Conservation (phyloP, 2,113 vertebrate species). For the Puffinus mauretanicus region DNA sequence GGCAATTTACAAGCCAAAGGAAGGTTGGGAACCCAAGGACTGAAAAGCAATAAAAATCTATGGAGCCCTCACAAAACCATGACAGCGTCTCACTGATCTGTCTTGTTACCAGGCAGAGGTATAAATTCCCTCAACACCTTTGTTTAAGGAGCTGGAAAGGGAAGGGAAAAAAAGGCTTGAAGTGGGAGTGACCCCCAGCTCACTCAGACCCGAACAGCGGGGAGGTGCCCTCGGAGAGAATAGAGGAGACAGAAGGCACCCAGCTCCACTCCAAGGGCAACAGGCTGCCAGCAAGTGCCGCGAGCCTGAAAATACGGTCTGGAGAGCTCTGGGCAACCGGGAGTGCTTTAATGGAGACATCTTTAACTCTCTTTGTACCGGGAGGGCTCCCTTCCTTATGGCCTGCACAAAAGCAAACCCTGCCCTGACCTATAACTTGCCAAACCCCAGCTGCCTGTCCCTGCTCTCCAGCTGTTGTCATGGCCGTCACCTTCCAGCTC, state of each 20-base stretch:
- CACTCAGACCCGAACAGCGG: neutral
- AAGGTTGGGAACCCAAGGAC: slow-evolving; percentile 71
- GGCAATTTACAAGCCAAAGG: slow-evolving; percentile 70
- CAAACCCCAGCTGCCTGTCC: neutral
- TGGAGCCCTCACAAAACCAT: slow-evolving; percentile 46
- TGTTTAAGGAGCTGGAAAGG: slow-evolving; percentile 66
- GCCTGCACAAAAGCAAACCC: neutral
- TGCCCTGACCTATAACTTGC: neutral
- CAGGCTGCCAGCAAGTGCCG: neutral
- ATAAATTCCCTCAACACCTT: slow-evolving; percentile 72
- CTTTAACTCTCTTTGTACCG: neutral
- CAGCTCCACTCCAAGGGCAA: neutral
- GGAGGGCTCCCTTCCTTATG: neutral
- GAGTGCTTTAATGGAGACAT: neutral
- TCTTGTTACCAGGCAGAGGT: slow-evolving; percentile 67
- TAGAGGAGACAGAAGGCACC: slow-evolving; percentile 31
- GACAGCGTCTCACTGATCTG: slow-evolving; percentile 50
- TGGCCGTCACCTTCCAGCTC: neutral
- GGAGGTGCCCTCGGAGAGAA: neutral
- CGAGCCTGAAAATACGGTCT: neutral
- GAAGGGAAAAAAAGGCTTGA: neutral
- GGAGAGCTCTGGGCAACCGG: neutral
- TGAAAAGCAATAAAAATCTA: slow-evolving; percentile 70
- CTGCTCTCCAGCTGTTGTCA: neutral
- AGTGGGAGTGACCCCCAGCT: slow-evolving; percentile 35